phyloP scores from a whole-genome alignment of 2,113 vertebrate genomes.

The Saccopteryx leptura region DNA sequence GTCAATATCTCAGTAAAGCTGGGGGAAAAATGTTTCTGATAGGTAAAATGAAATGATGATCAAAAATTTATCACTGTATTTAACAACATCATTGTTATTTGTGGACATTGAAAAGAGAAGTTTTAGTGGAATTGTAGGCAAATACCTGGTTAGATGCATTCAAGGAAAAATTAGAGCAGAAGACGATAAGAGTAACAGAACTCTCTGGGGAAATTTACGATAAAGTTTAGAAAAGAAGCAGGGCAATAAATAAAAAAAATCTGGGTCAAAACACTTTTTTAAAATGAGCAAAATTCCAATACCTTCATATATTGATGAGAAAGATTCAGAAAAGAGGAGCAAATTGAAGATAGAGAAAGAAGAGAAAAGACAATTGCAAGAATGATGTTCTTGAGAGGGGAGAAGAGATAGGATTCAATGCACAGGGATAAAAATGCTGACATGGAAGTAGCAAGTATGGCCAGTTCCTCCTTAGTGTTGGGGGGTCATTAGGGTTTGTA shows the following conservation, averaged over 20 bases:
- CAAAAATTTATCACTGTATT: neutral
- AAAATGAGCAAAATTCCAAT: neutral
- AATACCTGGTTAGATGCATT: neutral
- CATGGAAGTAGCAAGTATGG: neutral
- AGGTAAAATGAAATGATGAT: neutral
- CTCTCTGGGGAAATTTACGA: neutral
- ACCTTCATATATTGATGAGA: neutral
- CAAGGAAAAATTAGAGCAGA: neutral
- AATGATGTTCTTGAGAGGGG: neutral
- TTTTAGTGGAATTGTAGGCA: neutral
- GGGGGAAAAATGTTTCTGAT: neutral
- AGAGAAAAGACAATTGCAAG: neutral
- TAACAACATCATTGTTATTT: neutral
- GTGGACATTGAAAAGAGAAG: neutral
- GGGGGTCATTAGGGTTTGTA: neutral
- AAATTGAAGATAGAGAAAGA: neutral
- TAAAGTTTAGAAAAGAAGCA: neutral
- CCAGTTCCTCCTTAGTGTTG: neutral
- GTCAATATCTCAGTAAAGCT: neutral
- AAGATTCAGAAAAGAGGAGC: neutral
- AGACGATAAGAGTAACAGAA: neutral
- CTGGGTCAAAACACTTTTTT: neutral
- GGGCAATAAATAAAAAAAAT: neutral
- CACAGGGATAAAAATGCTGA: too few species aligned
- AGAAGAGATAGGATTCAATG: neutral